Percentiles rank a stretch among this genome's conserved stretches.
phyloP scores from a whole-genome alignment of 2,888 invertebrate species.

The Eristalis tenax region DNA sequence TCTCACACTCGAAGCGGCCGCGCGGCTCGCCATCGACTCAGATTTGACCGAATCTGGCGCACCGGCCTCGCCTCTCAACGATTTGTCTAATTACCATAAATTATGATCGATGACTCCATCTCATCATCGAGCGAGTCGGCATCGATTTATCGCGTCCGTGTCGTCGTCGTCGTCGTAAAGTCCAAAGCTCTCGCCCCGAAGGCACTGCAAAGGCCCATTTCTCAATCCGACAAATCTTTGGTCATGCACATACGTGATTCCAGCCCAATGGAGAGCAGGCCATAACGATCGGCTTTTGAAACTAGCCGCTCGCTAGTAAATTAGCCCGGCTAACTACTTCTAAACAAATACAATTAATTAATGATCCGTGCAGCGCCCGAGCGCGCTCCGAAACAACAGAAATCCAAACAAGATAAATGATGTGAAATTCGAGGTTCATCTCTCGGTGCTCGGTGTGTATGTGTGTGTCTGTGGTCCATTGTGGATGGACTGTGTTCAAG shows the following conservation, averaged over 20 bases:
- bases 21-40: not conserved
- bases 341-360: conserved; percentile 75
- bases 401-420: conserved; percentile 72
- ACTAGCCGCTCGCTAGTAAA: conserved; percentile 57
- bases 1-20: conserved; percentile 30
- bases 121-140: conserved; percentile 37
- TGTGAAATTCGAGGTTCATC: conserved; percentile 70
- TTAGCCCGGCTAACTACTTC: conserved; percentile 72
- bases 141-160: conserved; percentile 34
- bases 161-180: conserved; percentile 17
- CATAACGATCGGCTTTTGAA: conserved; percentile 56
- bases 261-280: conserved; percentile 3
- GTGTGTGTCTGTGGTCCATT: no score
- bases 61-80: conserved; percentile 34
- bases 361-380: conserved; percentile 65
- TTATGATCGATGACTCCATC: conserved; percentile 58
- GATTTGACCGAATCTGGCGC: conserved; percentile 42
- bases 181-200: conserved; percentile 27
- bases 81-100: conserved; percentile 65
- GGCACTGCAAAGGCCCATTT: conserved; percentile 36
- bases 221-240: conserved; percentile 44
- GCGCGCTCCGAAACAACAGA: conserved; percentile 42
- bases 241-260: conserved; percentile 37
- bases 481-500: conserved; percentile 4
- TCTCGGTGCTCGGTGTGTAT: not conserved